Evolutionary conservation across 2,888 invertebrate genomes (phyloP), one percentile per base, ranked within the genome.

Genomic region (Blera fallax): DNA sequence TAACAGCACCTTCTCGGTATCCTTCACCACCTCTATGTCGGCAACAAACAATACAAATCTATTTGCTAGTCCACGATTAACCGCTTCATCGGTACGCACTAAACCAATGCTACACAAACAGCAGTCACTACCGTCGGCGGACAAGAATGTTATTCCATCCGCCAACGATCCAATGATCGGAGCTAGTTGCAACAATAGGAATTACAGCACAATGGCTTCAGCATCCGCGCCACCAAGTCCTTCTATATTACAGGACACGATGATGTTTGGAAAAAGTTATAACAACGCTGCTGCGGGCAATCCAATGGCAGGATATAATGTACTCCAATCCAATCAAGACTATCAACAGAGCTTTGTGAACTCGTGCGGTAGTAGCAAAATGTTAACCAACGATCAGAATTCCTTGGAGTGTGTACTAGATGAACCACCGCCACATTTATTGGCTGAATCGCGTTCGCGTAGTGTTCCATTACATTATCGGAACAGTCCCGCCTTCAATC

Each of bases 1-100:
- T 27, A 80, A 69, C 45, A 64, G 64, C 64, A 76, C 21, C 37
- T 62, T 56, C 40, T 58, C 37, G 52, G 56, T 62, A 11, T 70
- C 70, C 16, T 74, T 37, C 82, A 81, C 58, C 27, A 64, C 50
- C 24, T 77, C 69, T 29, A 14, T 45, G 21, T 24, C 79, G 32
- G 21, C 54, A 43, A 70, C 79, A 18, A 29, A 40, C 7, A 87
- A 87, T 74, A 40, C 77, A 48, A 87, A 72, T 67, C 89, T 90
- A 58, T 97, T 97, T 91, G 96, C 97, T 11, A 97, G 97, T 88
- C 97, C 97, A 0, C 93, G 96, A 48, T 94, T 95, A 88, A 95
- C 96, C 0, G 96, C 96, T 4, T 52, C 81, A 0, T 67, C 70
- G 24, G 94, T 96, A 64, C 93, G 96, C 24, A 94, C 94, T 0